Conservation (phyloP, 2,113 vertebrate genomes). For the Brienomyrus brachyistius region DNA sequence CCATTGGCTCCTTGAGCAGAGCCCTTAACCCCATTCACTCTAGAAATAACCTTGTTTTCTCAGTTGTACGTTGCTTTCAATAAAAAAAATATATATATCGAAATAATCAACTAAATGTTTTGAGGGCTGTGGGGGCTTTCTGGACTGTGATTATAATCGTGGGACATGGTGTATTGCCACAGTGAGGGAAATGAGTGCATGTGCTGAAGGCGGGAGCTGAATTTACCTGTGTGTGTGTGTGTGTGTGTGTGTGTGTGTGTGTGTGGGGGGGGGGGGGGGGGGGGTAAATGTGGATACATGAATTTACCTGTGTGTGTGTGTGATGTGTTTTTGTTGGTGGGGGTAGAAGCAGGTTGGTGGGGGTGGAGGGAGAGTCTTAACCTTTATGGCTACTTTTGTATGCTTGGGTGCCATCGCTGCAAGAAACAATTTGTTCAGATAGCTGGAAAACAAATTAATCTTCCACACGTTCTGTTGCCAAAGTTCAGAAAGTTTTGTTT, state of each 20-base stretch:
- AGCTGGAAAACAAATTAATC: slow-evolving; percentile 47
- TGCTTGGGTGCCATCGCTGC: slow-evolving; percentile 39
- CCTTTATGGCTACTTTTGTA: slow-evolving; percentile 47
- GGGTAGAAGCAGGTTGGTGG: slow-evolving; percentile 7
- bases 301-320: too few relatives aligned
- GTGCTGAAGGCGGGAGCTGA: background rate
- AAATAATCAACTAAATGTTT: background rate
- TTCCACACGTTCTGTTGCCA: slow-evolving; percentile 32
- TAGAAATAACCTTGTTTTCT: too few relatives aligned
- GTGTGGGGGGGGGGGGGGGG: background rate
- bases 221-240: background rate
- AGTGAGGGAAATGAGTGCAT: background rate
- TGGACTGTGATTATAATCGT: background rate
- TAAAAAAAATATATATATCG: background rate
- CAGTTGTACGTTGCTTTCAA: background rate
- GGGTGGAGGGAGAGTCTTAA: slow-evolving; percentile 38
- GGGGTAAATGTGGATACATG: too few relatives aligned
- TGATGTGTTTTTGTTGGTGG: slow-evolving; percentile 30
- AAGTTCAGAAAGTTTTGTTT: slow-evolving; percentile 39
- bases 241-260: background rate
- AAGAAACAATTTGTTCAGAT: slow-evolving; percentile 51
- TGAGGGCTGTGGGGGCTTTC: background rate
- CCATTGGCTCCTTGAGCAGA: background rate
- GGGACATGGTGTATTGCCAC: background rate
- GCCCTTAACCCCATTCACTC: too few relatives aligned